A percentile compares a stretch with the other conserved stretches of the same genome.
phyloP scores from a whole-genome alignment of 2,797 vertebrate species.

The Streptopelia turtur region DNA sequence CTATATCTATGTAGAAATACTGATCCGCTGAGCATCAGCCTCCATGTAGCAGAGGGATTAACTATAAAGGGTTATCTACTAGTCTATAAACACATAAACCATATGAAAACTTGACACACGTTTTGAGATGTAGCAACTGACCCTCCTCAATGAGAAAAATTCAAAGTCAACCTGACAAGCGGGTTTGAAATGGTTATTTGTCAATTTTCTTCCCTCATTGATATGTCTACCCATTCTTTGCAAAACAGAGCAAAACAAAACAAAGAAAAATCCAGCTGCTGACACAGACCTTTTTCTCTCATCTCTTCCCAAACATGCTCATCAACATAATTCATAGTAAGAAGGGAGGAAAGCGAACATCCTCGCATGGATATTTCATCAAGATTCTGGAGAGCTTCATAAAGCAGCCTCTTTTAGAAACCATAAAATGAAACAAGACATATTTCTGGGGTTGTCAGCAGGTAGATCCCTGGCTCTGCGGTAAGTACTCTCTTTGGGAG shows the following conservation, averaged over 20 bases:
- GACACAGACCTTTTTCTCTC: constrained; percentile 6
- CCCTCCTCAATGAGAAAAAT: background rate
- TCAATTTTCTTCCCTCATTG: background rate
- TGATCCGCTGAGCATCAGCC: background rate
- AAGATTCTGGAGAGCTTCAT: constrained; percentile 66
- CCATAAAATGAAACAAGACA: constrained; percentile 82
- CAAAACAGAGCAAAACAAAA: background rate
- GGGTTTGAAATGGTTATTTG: constrained; percentile 12
- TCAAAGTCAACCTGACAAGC: background rate
- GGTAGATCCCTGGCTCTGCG: constrained; percentile 79
- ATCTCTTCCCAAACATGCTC: constrained; percentile 7
- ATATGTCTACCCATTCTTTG: background rate
- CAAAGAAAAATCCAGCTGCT: background rate
- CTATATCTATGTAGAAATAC: background rate
- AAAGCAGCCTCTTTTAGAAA: constrained; percentile 72
- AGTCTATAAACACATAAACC: background rate
- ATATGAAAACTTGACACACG: background rate
- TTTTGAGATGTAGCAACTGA: background rate
- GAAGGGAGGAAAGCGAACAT: constrained; percentile 24
- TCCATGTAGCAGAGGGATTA: background rate
- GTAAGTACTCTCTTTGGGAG: constrained; percentile 85
- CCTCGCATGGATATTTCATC: constrained; percentile 59
- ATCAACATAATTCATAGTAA: constrained; percentile 61
- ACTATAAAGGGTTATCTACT: background rate
- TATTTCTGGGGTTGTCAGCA: constrained; percentile 82